These are phyloP conservation scores for Dasyurus viverrinus DNA, from an alignment of 2,113 vertebrate genomes.

Conservation along the genomic window DNA sequence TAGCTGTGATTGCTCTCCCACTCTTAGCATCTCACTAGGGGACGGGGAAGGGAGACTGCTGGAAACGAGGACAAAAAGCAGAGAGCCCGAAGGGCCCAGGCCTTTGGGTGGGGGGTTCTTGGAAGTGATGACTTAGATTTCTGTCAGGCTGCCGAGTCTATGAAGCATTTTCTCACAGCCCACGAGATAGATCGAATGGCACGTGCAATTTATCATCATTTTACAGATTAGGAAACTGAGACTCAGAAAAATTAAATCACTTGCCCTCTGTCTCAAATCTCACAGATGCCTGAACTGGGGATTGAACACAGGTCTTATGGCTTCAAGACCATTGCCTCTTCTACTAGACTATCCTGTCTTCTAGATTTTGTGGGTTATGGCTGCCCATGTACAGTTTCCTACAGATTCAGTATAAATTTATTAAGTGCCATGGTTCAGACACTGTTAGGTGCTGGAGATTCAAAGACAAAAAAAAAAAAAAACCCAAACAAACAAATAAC, in stretches of 20 bases:
- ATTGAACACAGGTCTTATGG: not conserved
- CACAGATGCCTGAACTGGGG: not conserved
- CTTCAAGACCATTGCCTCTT: not conserved
- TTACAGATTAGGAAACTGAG: not conserved
- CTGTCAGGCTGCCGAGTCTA: not conserved
- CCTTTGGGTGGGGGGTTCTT: not conserved
- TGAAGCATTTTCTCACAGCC: not conserved
- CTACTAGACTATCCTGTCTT: not conserved
- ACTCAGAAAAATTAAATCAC: not conserved
- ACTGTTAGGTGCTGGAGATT: not conserved
- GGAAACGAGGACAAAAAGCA: not conserved
- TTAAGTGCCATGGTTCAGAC: too few species aligned
- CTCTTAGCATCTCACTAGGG: not conserved
- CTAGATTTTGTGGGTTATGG: not conserved
- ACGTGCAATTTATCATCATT: not conserved
- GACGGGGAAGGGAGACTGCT: not conserved
- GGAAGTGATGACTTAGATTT: not conserved
- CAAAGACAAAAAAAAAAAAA: not conserved
- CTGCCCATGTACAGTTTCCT: too few species aligned
- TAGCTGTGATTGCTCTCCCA: not conserved
- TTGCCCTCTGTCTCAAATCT: not conserved
- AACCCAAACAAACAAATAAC: too few species aligned
- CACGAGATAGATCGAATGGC: not conserved
- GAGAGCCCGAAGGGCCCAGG: not conserved
- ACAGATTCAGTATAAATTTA: too few species aligned